Conservation (phyloP, 2,797 vertebrate species). For the Oreortyx pictus region DNA sequence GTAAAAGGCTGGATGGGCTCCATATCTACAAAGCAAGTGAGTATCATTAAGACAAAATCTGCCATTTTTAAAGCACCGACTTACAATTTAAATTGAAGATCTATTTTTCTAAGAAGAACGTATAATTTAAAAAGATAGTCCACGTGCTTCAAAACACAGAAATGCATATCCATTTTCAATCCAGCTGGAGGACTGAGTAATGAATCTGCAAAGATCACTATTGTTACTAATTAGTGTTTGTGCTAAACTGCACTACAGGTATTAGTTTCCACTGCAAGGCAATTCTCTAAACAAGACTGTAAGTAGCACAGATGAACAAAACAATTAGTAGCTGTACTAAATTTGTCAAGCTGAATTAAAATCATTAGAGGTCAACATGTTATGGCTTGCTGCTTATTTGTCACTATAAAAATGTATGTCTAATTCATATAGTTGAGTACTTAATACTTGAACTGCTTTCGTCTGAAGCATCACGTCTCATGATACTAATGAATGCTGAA, state of each 20-base stretch:
- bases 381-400: not conserved
- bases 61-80: not conserved
- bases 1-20: conserved; percentile 93
- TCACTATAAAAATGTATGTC: not conserved
- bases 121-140: not conserved
- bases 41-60: not conserved
- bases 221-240: not conserved
- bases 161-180: conserved; percentile 12
- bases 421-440: not conserved
- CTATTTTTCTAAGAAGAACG: not conserved
- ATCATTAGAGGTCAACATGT: not conserved
- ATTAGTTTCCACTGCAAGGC: not conserved
- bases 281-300: not conserved
- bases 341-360: conserved; percentile 26
- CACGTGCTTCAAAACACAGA: not conserved
- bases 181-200: not conserved
- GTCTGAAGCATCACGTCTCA: not conserved
- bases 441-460: not conserved
- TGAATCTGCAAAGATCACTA: not conserved
- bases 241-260: not conserved
- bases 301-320: not conserved
- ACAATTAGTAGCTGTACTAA: not conserved
- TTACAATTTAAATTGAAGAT: not conserved
- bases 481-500: not conserved
- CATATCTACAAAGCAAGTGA: conserved; percentile 86